Percentiles rank a stretch among this genome's conserved stretches.
Evolutionary conservation across 35 echinoderm and acorn worm species (phyloP).

Genomic region (Heliocidaris tuberculata): DNA sequence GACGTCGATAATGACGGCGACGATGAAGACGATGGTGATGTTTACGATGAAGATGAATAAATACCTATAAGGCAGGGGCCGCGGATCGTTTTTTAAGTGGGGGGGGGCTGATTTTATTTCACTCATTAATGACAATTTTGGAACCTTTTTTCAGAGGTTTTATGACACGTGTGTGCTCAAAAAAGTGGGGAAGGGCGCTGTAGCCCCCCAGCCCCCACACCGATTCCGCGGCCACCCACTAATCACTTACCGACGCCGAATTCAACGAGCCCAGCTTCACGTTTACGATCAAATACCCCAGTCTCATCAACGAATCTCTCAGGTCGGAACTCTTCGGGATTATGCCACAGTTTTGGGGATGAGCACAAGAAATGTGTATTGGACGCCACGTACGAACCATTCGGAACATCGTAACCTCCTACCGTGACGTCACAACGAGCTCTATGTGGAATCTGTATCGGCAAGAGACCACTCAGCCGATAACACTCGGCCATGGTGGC

Average conservation of each 20-base stretch:
- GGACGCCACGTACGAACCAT: slow-evolving; percentile 47
- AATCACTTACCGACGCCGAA: slow-evolving; percentile 33
- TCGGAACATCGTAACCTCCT: slow-evolving; percentile 25
- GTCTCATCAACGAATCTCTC: slow-evolving; percentile 53
- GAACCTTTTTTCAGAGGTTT: too few species aligned
- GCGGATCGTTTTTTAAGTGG: too few species aligned
- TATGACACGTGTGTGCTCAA: too few species aligned
- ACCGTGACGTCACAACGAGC: slow-evolving; percentile 50
- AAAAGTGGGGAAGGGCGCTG: too few species aligned
- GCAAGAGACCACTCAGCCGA: slow-evolving; percentile 68
- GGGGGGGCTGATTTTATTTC: too few species aligned
- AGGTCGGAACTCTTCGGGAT: slow-evolving; percentile 51
- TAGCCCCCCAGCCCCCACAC: too few species aligned
- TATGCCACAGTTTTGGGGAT: slow-evolving; percentile 45
- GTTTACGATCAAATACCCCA: slow-evolving; percentile 31
- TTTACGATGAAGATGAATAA: background rate
- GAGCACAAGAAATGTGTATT: slow-evolving; percentile 41
- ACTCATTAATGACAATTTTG: too few species aligned
- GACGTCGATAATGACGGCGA: background rate
- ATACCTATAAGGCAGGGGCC: too few species aligned
- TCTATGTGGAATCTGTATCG: slow-evolving; percentile 73
- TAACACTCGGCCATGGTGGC: slow-evolving; percentile 78
- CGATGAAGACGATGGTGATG: background rate
- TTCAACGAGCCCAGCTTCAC: slow-evolving; percentile 12
- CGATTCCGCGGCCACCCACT: too few species aligned